Percentiles rank a stretch among this genome's conserved stretches.
Evolutionary conservation across 2,888 invertebrate species (phyloP).

Genomic region (Lampropteryx suffumata): DNA sequence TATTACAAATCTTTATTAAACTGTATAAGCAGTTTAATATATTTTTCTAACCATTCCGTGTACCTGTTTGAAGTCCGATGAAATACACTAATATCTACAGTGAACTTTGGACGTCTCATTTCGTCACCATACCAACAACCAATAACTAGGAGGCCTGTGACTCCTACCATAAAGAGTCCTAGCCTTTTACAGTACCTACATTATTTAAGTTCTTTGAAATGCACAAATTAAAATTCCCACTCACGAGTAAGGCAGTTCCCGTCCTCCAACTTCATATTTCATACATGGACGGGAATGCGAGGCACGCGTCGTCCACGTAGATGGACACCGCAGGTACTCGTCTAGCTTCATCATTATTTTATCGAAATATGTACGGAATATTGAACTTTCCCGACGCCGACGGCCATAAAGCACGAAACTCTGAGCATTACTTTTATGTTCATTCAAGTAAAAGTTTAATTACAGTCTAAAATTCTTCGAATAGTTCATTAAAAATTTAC

Average conservation of each 20-base stretch:
- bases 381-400: slow-evolving; percentile 27
- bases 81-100: no score
- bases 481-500: slow-evolving; percentile 29
- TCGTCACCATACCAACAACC: no score
- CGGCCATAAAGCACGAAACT: slow-evolving; percentile 28
- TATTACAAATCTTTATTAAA: no score
- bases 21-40: no score
- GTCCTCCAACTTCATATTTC: slow-evolving; percentile 63
- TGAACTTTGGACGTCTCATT: no score
- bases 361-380: slow-evolving; percentile 43
- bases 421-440: slow-evolving; percentile 24
- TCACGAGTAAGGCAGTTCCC: slow-evolving; percentile 26
- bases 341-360: slow-evolving; percentile 68
- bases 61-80: no score
- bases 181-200: no score
- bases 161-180: no score
- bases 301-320: slow-evolving; percentile 56
- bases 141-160: no score
- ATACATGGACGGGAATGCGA: slow-evolving; percentile 57
- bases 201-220: slow-evolving; percentile 1
- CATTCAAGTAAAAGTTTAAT: slow-evolving; percentile 27
- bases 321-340: slow-evolving; percentile 60
- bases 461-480: slow-evolving; percentile 21
- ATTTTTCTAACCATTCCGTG: no score
- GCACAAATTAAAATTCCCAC: slow-evolving; percentile 53